phyloP scores from a whole-genome alignment of 2,113 vertebrate genomes.

The Platysternon megacephalum region DNA sequence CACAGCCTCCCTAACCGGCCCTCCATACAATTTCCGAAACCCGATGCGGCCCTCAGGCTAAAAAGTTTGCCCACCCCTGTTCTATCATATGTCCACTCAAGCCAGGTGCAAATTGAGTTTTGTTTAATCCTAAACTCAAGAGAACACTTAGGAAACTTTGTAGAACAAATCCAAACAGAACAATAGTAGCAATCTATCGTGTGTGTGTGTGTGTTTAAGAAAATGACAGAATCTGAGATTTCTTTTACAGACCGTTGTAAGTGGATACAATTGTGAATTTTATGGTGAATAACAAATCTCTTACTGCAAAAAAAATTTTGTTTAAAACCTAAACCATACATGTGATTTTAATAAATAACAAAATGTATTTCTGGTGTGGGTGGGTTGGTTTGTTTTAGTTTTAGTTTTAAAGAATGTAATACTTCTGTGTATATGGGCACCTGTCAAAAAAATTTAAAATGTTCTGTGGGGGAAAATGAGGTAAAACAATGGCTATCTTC shows the following conservation, averaged over 20 bases:
- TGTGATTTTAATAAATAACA: background rate
- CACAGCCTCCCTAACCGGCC: too few relatives aligned
- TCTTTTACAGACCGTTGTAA: background rate
- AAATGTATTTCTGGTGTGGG: background rate
- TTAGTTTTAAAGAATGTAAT: background rate
- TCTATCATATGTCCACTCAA: background rate
- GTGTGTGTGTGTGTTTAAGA: background rate
- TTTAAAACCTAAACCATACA: background rate
- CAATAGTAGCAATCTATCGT: background rate
- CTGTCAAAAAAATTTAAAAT: background rate
- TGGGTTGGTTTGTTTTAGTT: background rate
- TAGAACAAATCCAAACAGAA: background rate
- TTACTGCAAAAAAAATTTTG: background rate
- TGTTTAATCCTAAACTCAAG: background rate
- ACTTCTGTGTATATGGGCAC: background rate
- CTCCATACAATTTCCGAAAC: too few relatives aligned
- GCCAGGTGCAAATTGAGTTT: background rate
- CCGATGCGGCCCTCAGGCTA: too few relatives aligned
- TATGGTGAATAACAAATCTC: background rate
- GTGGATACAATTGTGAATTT: background rate
- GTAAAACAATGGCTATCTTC: background rate
- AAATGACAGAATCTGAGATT: background rate
- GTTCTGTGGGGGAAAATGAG: background rate
- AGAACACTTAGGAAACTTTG: background rate
- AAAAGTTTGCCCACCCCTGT: too few relatives aligned